Conservation (phyloP, 1,140 invertebrate genomes). For the Pissodes strobi region DNA sequence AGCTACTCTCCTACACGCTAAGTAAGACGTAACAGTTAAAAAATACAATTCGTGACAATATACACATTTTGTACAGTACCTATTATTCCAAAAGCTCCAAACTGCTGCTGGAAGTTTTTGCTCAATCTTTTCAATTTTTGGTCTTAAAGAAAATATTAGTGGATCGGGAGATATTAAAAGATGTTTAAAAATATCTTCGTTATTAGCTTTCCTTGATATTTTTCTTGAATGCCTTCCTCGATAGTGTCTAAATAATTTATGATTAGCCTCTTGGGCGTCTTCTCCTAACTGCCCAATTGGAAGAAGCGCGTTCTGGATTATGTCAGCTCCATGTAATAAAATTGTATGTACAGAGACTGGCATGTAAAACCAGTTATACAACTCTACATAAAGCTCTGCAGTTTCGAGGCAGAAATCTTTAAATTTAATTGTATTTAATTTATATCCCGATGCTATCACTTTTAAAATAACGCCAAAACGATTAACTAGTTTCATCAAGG, state of each 20-base stretch:
- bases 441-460: slow-evolving; percentile 16
- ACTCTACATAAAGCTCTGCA: background rate
- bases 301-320: slow-evolving; percentile 39
- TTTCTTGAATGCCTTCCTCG: slow-evolving; percentile 44
- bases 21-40: no score
- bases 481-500: slow-evolving; percentile 27
- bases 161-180: slow-evolving; percentile 46
- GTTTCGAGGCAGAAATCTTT: no score
- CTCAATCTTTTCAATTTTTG: no score
- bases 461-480: slow-evolving; percentile 29
- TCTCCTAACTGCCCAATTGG: slow-evolving; percentile 52
- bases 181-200: slow-evolving; percentile 45
- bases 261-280: slow-evolving; percentile 49
- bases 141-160: no score
- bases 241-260: slow-evolving; percentile 48
- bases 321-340: slow-evolving; percentile 44
- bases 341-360: slow-evolving; percentile 44
- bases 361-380: slow-evolving; percentile 44
- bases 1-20: no score
- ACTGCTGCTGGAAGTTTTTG: no score
- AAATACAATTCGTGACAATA: no score
- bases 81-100: no score
- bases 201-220: slow-evolving; percentile 40
- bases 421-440: slow-evolving; percentile 10
- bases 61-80: no score